phyloP scores from a whole-genome alignment of 2,797 vertebrate genomes.

The Serranus cabrilla region DNA sequence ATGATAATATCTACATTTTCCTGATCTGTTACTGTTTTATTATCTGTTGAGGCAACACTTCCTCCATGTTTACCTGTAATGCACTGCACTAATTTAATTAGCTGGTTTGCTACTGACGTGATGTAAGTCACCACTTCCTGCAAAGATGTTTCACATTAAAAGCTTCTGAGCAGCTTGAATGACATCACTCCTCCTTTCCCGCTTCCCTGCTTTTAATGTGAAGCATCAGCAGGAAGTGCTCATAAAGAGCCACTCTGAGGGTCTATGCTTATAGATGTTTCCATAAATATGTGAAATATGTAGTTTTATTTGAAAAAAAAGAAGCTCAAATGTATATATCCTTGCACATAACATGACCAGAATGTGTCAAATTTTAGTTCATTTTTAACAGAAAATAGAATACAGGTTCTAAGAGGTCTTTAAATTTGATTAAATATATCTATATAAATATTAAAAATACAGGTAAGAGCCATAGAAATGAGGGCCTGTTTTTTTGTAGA shows the following conservation, averaged over 20 bases:
- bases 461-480: not conserved
- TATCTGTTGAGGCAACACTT: not conserved
- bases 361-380: no score
- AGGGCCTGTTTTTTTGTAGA: not conserved
- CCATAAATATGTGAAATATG: no score
- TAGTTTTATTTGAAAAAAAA: not conserved
- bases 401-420: not conserved
- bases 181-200: not conserved
- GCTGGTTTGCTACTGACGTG: not conserved
- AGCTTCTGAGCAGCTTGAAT: not conserved
- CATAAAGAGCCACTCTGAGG: not conserved
- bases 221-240: no score
- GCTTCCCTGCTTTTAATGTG: not conserved
- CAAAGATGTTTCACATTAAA: not conserved
- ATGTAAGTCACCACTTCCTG: not conserved
- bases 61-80: not conserved
- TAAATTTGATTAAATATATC: not conserved
- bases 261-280: not conserved
- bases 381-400: not conserved
- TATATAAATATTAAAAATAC: not conserved
- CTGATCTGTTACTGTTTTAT: not conserved
- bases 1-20: not conserved
- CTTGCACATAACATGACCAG: not conserved
- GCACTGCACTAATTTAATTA: not conserved
- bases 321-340: not conserved